Conservation (phyloP, 2,797 vertebrate species). For the Gallinago stenura region DNA sequence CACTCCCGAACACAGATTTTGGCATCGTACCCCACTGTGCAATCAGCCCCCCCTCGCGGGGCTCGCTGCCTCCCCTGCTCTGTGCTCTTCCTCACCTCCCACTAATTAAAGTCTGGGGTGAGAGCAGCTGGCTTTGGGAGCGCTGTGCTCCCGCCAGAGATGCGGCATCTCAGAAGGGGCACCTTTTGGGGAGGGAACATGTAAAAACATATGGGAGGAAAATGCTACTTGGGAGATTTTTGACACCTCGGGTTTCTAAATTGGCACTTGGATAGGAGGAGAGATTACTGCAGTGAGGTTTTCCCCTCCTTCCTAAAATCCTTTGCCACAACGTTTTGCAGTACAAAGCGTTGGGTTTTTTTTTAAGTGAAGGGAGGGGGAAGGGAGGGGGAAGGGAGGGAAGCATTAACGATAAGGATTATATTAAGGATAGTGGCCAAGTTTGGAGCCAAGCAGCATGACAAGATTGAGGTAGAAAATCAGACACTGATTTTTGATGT, state of each 20-base stretch:
- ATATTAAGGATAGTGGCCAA: conserved; percentile 14
- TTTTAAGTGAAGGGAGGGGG: not conserved
- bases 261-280: not conserved
- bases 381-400: not conserved
- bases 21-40: not conserved
- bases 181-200: not conserved
- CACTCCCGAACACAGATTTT: not conserved
- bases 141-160: not conserved
- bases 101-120: not conserved
- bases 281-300: not conserved
- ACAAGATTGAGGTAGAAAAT: conserved; percentile 35
- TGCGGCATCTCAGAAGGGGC: not conserved
- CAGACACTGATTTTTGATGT: conserved; percentile 22
- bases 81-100: not conserved
- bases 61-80: not conserved
- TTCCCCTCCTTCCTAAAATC: not conserved
- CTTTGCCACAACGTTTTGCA: not conserved
- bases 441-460: not conserved
- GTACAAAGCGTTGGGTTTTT: not conserved
- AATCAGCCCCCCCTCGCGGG: rapidly evolving
- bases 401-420: conserved; percentile 14
- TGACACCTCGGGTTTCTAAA: not conserved
- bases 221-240: not conserved
- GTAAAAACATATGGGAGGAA: conserved; percentile 14
- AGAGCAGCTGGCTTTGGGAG: not conserved